Evolutionary conservation across 1,140 invertebrate species (phyloP), one percentile per base, ranked within the genome.

Genomic region (Sesamia nonagrioides): DNA sequence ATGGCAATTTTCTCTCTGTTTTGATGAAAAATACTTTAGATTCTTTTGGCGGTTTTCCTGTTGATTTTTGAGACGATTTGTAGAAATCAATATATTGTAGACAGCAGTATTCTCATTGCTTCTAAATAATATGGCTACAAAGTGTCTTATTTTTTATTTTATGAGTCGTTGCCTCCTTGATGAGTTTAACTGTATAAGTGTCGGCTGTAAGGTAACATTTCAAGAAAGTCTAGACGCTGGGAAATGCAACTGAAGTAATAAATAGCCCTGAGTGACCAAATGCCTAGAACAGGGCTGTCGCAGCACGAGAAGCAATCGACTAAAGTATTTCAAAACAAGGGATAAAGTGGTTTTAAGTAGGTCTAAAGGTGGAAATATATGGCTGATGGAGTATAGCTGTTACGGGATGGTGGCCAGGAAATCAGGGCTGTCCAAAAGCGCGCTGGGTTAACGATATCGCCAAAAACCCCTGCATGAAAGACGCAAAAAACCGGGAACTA

Each of bases 221-320:
- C 45, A 75, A 61, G 58, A 63, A 75, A 63, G 73, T 75, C 72
- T 75, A 75, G 73, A 75, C 58, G 40, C 42, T 35, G n/a, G 37
- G 73, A 63, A 63, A 63, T 50, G 58, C 37, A 45, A 17, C 18
- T 18, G 27, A 11, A 50, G 45, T 61, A 75, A 75, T 75, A 75
- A 63, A 75, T 75, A 45, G 33, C 6, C 6, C 58, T 63, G 73
- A 48, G 52, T 75, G 72, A 74, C 35, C 72, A 11, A 45, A 56
- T 74, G 33, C 68, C 50, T 71, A 54, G 50, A 15, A 52, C 68
- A 52, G n/a, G 45, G 45, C 27, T 54, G 45, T 54, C 45, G 11
- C 45, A 11, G 37, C 7, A 37, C 37, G 37, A 37, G 37, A 37
- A 37, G 7, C 37, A 5, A 37, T 3, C 37, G 7, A 37, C 37